Percentiles rank a stretch among this genome's conserved stretches.
Evolutionary conservation across 2,113 vertebrate species (phyloP).

Genomic region (Microtus oregoni): DNA sequence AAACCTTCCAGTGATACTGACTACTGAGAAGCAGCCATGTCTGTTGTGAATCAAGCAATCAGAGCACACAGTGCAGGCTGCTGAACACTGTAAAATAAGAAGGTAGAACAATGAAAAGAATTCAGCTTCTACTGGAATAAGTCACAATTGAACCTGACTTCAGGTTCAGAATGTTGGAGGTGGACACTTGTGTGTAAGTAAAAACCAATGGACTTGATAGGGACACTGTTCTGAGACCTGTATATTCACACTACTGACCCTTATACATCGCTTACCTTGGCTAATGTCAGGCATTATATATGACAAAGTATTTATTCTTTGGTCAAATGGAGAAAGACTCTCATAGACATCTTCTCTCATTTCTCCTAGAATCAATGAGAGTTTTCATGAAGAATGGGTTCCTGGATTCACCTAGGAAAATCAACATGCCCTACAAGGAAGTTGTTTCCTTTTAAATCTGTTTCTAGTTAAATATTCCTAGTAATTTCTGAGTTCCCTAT

Average conservation of each 20-base stretch:
- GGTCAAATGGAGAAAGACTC: background rate
- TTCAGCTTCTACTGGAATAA: background rate
- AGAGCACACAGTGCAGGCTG: background rate
- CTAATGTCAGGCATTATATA: background rate
- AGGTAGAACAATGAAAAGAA: slow-evolving; percentile 48
- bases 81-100: background rate
- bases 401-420: background rate
- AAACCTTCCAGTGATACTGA: background rate
- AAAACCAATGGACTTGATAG: fast-evolving
- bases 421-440: background rate
- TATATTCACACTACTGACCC: background rate
- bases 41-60: background rate
- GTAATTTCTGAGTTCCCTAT: background rate
- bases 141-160: slow-evolving; percentile 10
- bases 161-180: background rate
- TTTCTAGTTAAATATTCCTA: background rate
- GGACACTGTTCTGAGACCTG: background rate
- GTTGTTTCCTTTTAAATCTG: background rate
- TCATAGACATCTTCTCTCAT: background rate
- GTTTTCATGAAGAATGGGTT: slow-evolving; percentile 11
- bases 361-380: background rate
- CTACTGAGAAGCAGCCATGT: background rate
- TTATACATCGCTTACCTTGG: background rate
- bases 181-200: background rate
- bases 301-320: background rate